Evolutionary conservation across 2,888 invertebrate species (phyloP).

Genomic region (Galerucella nymphaeae): DNA sequence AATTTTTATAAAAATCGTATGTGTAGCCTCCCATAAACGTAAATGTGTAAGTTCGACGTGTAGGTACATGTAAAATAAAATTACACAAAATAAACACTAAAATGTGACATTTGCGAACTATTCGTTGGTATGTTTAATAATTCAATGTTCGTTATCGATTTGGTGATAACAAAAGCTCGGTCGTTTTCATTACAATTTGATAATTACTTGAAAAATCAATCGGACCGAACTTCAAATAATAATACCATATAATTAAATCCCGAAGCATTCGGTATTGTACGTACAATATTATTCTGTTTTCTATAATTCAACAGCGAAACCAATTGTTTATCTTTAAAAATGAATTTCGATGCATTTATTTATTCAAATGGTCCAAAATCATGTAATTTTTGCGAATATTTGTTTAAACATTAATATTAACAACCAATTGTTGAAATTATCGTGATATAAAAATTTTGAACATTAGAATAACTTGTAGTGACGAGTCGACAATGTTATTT

Average conservation of each 20-base stretch:
- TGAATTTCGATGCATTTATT: neutral
- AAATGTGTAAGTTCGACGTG: too few species aligned
- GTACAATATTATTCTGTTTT: neutral
- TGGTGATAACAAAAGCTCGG: conserved; percentile 1
- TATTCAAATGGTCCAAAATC: neutral
- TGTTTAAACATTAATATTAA: too few species aligned
- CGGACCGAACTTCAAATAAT: neutral
- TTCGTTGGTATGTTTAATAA: neutral
- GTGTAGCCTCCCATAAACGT: too few species aligned
- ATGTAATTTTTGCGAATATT: too few species aligned
- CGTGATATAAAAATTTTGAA: too few species aligned
- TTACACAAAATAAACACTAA: neutral
- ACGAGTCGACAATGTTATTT: too few species aligned
- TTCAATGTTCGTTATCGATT: neutral
- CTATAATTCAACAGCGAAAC: neutral
- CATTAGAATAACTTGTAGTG: too few species aligned
- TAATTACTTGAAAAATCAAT: neutral
- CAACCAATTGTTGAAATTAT: too few species aligned
- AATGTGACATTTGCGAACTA: neutral
- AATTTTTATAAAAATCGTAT: too few species aligned
- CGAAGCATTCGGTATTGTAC: too few species aligned
- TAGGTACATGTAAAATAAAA: neutral
- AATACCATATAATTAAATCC: neutral
- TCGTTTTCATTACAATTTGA: neutral
- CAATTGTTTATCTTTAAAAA: conserved; percentile 2